These are phyloP conservation scores for Drosophila chauvacae DNA, from an alignment of 1,140 invertebrate genomes.

Conservation along the genomic window DNA sequence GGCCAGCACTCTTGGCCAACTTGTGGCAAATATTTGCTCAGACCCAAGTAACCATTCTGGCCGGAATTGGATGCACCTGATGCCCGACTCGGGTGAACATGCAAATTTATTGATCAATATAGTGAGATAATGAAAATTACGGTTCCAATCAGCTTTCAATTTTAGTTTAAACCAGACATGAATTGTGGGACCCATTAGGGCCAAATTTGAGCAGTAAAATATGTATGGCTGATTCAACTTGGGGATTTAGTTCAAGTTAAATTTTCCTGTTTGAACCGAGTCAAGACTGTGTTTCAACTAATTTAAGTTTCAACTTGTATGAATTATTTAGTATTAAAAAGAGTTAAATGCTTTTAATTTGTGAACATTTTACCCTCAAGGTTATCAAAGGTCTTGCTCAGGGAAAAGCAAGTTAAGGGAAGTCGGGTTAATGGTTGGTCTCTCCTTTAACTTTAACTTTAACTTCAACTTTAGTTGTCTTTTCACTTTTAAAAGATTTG, in stretches of 20 bases:
- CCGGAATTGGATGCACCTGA: conserved; percentile 49
- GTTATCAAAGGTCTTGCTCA: conserved; percentile 8
- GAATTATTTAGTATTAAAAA: background rate
- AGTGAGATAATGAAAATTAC: conserved; percentile 29
- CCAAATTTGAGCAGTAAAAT: background rate
- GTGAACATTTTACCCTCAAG: background rate
- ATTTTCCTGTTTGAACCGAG: background rate
- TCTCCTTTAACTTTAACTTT: background rate
- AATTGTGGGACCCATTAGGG: background rate
- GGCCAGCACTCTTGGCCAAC: conserved; percentile 26
- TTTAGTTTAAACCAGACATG: conserved; percentile 3
- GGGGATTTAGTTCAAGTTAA: background rate
- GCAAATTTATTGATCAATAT: conserved; percentile 39
- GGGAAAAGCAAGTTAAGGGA: background rate
- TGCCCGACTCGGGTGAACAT: conserved; percentile 26
- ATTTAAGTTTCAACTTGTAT: background rate
- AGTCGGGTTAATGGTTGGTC: background rate
- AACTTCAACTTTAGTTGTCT: background rate
- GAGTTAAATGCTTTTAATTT: background rate
- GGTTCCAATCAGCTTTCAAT: conserved; percentile 31
- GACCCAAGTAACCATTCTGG: conserved; percentile 41
- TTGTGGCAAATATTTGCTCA: conserved; percentile 53
- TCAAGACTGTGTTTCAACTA: too few species aligned
- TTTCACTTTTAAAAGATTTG: background rate
- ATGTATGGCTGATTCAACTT: background rate